Base-by-base conservation (phyloP, 2,888 invertebrate species). In the Andrena haemorrhoa region DNA sequence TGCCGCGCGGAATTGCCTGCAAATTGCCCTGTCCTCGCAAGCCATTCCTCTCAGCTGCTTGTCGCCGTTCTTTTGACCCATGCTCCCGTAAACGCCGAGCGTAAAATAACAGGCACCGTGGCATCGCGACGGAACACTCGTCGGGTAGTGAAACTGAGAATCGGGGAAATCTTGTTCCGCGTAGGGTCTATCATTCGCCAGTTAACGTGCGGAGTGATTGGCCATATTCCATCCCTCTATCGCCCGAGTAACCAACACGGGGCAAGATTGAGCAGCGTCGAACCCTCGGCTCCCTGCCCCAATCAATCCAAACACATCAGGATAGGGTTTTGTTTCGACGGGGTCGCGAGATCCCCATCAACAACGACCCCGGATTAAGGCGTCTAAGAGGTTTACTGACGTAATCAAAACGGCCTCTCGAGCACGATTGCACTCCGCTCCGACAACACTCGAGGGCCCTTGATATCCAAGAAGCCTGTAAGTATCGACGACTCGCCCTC, bases 361-460 rank as follows among this genome's bases (percentile, higher is more conserved):
- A 8, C 33, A 60, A 61, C 53, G 61, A 72, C 12, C 61, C 64
- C 35, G 49, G 79, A 79, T 86, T 80, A 85, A 80, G 75, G 66
- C 71, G 69, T 75, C 80, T 49, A 49, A 79, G 74, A 77, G 75
- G 85, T 83, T 79, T 74, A 77, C 76, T 58, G 71, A 71, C 76
- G 77, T 81, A 87, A 87, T 87, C 78, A 79, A 85, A 83, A 87
- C 81, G 77, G 75, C 75, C 70, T 72, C 77, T 79, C 70, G 69
- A 79, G 75, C 85, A 75, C 78, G 71, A 74, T 80, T 75, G 82
- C 75, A 79, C 80, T 82, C 60, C 35, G 68, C 47, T 26, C 56
- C 79, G 70, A 76, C 79, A 69, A 77, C 53, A 29, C 29, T 75
- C 49, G 49, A 83, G 79, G 51, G 63, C 70, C 66, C 81, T 85